Evolutionary conservation across 1,140 invertebrate genomes (phyloP).

Genomic region (Ips typographus): DNA sequence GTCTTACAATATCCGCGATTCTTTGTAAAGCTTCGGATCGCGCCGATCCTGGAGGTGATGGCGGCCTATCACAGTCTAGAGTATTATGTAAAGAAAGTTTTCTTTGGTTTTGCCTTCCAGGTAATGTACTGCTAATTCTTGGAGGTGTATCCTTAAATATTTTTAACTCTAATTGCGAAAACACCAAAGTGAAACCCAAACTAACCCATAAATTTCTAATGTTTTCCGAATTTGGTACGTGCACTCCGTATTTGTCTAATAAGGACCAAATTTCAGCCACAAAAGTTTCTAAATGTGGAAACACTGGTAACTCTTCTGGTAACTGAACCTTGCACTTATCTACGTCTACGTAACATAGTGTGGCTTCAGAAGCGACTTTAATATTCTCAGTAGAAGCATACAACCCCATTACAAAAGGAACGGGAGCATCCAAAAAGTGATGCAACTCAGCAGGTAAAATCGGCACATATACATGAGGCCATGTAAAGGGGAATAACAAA

Average conservation of each 20-base stretch:
- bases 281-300: conserved; percentile 88
- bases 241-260: conserved; percentile 72
- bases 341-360: conserved; percentile 94
- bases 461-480: conserved; percentile 99
- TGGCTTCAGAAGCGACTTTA: conserved; percentile 70
- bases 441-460: conserved; percentile 93
- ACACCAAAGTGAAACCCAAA: background rate
- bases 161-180: conserved; percentile 9
- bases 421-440: conserved; percentile 98
- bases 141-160: conserved; percentile 57
- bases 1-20: conserved; percentile 76
- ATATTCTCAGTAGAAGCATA: conserved; percentile 55
- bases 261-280: conserved; percentile 81
- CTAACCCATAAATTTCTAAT: conserved; percentile 45
- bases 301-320: conserved; percentile 92
- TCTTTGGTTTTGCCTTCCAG: conserved; percentile 58
- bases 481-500: conserved; percentile 91
- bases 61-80: conserved; percentile 66
- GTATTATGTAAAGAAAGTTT: conserved; percentile 75
- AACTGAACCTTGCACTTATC: conserved; percentile 89
- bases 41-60: conserved; percentile 59
- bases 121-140: conserved; percentile 58
- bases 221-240: conserved; percentile 49
- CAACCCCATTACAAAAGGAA: conserved; percentile 95
- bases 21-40: conserved; percentile 73